Conservation (phyloP, 2,113 vertebrate species). For the Microcebus lehilahytsara region DNA sequence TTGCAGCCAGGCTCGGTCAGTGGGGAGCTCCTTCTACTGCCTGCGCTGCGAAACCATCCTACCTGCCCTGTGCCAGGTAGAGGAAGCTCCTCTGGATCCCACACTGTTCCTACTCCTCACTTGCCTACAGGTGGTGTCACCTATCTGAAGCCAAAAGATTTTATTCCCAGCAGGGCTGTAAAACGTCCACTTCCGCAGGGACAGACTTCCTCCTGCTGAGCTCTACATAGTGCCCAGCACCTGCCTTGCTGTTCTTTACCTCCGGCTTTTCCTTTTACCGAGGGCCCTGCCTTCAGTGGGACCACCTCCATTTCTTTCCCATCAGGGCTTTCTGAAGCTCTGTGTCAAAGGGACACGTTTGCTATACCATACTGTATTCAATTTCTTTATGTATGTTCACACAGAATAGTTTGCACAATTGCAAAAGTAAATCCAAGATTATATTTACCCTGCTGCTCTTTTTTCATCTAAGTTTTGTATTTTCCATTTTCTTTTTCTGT, state of each 20-base stretch:
- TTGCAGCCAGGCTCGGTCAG: neutral
- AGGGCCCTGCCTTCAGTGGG: neutral
- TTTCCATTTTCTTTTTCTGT: neutral
- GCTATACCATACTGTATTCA: neutral
- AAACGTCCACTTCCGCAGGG: neutral
- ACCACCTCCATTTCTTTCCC: neutral
- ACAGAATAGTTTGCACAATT: neutral
- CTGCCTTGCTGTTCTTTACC: neutral
- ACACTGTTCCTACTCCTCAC: neutral
- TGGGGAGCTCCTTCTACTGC: neutral
- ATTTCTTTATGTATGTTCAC: neutral
- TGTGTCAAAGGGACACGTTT: neutral
- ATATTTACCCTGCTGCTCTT: neutral
- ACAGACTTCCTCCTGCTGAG: neutral
- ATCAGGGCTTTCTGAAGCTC: neutral
- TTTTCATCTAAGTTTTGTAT: neutral
- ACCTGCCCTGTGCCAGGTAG: neutral
- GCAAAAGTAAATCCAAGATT: neutral
- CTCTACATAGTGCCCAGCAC: neutral
- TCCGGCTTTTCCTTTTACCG: neutral
- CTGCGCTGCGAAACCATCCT: neutral
- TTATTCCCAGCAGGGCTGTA: neutral
- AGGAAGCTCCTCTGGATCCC: neutral
- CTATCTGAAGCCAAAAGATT: neutral
- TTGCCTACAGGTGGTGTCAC: neutral